Percentiles rank a stretch among this genome's conserved stretches.
Conservation (phyloP, 2,888 invertebrate species). For the Arctia plantaginis region DNA sequence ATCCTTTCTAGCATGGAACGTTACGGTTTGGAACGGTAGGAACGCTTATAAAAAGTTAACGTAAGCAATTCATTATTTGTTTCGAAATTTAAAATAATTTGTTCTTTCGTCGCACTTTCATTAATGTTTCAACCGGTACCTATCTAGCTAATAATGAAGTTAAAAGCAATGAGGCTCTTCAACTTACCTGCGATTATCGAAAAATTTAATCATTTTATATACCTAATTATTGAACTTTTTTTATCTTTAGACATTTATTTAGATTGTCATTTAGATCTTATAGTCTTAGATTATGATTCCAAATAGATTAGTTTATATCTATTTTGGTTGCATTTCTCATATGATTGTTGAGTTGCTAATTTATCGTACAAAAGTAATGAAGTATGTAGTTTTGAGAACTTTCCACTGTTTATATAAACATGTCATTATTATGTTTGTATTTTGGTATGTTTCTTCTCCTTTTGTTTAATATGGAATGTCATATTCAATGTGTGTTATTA, state of each 20-base stretch:
- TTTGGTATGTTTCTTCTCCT: constrained; percentile 1
- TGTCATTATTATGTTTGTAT: background rate
- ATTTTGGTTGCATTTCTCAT: background rate
- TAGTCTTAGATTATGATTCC: no score
- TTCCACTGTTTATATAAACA: background rate
- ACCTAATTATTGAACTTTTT: background rate
- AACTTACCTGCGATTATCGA: constrained; percentile 51
- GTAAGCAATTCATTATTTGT: no score
- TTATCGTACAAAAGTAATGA: background rate
- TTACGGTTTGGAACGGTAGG: background rate
- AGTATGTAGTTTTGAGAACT: constrained; percentile 5
- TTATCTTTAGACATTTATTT: background rate
- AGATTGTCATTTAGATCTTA: no score
- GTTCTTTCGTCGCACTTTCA: constrained; percentile 24
- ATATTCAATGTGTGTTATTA: background rate
- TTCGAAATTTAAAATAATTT: background rate
- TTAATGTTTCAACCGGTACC: constrained; percentile 21
- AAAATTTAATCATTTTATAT: constrained; percentile 49
- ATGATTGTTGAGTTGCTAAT: background rate
- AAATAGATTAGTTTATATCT: no score
- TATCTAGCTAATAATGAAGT: constrained; percentile 14
- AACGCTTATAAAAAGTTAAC: background rate
- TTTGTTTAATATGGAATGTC: background rate
- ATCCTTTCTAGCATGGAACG: background rate
- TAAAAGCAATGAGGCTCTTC: constrained; percentile 54